These are phyloP conservation scores for Ctenopoma multispine DNA, from an alignment of 2,797 vertebrate genomes.

Conservation along the genomic window DNA sequence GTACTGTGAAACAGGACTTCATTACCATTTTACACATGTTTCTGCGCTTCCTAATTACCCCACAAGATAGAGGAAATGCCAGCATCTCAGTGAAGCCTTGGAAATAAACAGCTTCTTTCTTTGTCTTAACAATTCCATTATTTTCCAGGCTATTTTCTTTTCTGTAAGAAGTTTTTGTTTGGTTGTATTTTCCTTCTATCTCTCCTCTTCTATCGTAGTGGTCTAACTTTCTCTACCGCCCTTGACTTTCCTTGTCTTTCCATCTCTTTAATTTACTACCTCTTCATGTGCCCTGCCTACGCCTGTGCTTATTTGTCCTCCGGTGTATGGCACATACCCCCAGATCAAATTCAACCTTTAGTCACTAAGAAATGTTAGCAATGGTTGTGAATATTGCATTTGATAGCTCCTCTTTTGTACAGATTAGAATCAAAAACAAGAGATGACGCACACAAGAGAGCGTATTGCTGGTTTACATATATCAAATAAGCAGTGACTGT, in stretches of 20 bases:
- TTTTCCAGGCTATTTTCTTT: neutral
- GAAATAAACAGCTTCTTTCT: constrained; percentile 67
- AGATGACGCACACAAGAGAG: neutral
- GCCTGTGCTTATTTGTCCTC: constrained; percentile 28
- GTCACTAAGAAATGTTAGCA: constrained; percentile 3
- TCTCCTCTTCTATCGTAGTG: neutral
- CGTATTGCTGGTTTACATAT: neutral
- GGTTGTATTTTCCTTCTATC: constrained; percentile 21
- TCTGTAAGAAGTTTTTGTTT: constrained; percentile 6
- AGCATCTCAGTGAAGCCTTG: constrained; percentile 74
- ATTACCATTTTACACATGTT: constrained; percentile 79
- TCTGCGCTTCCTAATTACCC: constrained; percentile 72
- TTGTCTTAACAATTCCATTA: constrained; percentile 7
- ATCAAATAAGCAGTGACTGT: neutral
- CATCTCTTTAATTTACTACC: constrained; percentile 23
- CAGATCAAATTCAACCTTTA: constrained; percentile 17
- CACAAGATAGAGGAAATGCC: constrained; percentile 74
- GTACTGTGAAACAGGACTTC: constrained; percentile 62
- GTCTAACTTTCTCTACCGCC: constrained; percentile 27
- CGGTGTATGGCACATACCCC: constrained; percentile 5
- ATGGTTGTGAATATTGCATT: neutral
- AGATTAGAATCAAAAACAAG: neutral
- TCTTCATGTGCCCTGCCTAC: constrained; percentile 2
- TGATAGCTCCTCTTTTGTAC: neutral
- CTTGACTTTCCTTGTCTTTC: constrained; percentile 16